Percentiles rank a stretch among this genome's conserved stretches.
Conservation (phyloP, 1,140 invertebrate species). For the Hypothenemus hampei region DNA sequence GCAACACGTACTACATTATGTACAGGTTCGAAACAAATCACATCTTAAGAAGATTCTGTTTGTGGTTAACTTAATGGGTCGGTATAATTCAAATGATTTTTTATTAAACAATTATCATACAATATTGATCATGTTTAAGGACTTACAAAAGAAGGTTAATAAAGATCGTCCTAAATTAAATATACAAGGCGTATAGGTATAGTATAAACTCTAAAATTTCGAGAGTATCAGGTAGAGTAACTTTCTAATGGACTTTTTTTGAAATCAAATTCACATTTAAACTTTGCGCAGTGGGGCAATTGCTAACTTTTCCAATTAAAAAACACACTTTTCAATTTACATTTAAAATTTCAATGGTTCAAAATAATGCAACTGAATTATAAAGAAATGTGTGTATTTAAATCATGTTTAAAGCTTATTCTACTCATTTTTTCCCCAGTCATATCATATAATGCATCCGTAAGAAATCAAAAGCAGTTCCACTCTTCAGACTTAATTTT, state of each 20-base stretch:
- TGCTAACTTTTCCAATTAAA: background rate
- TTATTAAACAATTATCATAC: no score
- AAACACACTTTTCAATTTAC: background rate
- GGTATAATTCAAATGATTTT: no score
- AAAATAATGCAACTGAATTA: background rate
- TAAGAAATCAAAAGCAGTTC: constrained; percentile 7
- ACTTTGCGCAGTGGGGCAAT: no score
- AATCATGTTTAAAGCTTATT: background rate
- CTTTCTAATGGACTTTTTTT: background rate
- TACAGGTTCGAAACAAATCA: no score
- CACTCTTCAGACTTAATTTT: constrained; percentile 8
- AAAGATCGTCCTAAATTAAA: no score
- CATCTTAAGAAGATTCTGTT: no score
- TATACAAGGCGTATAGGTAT: no score
- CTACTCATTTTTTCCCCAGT: background rate
- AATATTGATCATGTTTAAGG: no score
- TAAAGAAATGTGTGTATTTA: background rate
- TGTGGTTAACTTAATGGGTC: no score
- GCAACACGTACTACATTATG: no score
- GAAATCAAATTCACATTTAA: no score
- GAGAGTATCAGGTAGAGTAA: background rate
- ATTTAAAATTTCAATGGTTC: background rate
- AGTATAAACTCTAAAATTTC: background rate
- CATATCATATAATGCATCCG: background rate
- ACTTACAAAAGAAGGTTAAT: no score